phyloP scores from a whole-genome alignment of 1,140 invertebrate species.

The Berghia stephanieae region DNA sequence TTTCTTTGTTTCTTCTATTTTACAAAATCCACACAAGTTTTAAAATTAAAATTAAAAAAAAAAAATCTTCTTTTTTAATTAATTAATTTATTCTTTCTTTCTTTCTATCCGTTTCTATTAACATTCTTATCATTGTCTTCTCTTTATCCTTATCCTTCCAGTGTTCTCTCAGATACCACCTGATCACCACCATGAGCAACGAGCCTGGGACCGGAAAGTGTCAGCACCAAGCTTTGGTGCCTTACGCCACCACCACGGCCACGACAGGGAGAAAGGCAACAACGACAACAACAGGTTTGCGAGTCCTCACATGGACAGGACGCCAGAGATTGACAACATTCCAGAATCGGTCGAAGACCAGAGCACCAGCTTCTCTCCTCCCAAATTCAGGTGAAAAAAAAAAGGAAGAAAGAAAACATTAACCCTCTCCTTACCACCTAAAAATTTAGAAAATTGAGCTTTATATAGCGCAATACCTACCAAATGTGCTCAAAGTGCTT shows the following conservation, averaged over 20 bases:
- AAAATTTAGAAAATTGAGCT: too few species aligned
- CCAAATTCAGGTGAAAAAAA: slow-evolving; percentile 34
- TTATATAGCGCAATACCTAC: too few species aligned
- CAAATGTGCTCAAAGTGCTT: too few species aligned
- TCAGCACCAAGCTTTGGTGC: slow-evolving; percentile 54
- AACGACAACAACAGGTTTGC: slow-evolving; percentile 19
- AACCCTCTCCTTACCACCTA: too few species aligned
- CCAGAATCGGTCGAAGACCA: slow-evolving; percentile 55
- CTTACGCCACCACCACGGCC: background rate
- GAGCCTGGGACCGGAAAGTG: slow-evolving; percentile 45
- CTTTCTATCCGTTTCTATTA: slow-evolving; percentile 1
- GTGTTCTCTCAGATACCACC: background rate
- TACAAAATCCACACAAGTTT: too few species aligned
- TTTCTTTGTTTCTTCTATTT: too few species aligned
- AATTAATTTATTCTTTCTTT: slow-evolving; percentile 19
- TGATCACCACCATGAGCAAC: slow-evolving; percentile 22
- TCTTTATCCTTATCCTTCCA: background rate
- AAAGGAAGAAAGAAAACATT: too few species aligned
- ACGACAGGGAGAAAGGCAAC: slow-evolving; percentile 9
- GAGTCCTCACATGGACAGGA: slow-evolving; percentile 48
- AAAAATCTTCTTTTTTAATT: too few species aligned
- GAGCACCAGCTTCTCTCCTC: background rate
- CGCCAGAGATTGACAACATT: slow-evolving; percentile 60
- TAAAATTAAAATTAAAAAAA: too few species aligned
- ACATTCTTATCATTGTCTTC: background rate